Percentiles rank a stretch among this genome's conserved stretches.
These are phyloP conservation scores for Lysandra coridon DNA, from an alignment of 2,888 invertebrate species.

Conservation along the genomic window DNA sequence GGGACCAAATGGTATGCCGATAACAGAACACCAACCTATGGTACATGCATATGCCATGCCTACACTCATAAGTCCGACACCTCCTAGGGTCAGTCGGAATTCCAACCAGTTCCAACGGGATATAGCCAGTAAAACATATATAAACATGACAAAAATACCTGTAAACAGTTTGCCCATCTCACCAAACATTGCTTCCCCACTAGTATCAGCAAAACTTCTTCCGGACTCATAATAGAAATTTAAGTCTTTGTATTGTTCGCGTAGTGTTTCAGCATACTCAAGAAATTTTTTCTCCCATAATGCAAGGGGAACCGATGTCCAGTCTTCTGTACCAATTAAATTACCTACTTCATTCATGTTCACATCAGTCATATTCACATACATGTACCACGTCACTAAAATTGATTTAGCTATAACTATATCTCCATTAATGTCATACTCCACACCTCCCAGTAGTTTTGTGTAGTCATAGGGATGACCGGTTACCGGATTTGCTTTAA, in stretches of 20 bases:
- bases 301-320: slow-evolving; percentile 82
- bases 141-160: slow-evolving; percentile 86
- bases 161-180: slow-evolving; percentile 85
- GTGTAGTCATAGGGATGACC: slow-evolving; percentile 84
- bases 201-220: slow-evolving; percentile 88
- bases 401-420: slow-evolving; percentile 83
- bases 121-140: slow-evolving; percentile 86
- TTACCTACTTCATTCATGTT: slow-evolving; percentile 85
- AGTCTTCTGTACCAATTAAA: slow-evolving; percentile 87
- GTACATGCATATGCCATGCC: slow-evolving; percentile 87
- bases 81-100: slow-evolving; percentile 83
- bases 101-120: slow-evolving; percentile 88
- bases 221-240: slow-evolving; percentile 81
- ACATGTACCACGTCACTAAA: slow-evolving; percentile 82
- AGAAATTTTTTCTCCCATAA: slow-evolving; percentile 83
- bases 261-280: slow-evolving; percentile 61
- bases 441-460: slow-evolving; percentile 82
- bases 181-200: slow-evolving; percentile 84
- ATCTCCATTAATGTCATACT: slow-evolving; percentile 79
- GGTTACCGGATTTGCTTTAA: slow-evolving; percentile 81
- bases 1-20: slow-evolving; percentile 88
- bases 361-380: slow-evolving; percentile 84
- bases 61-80: slow-evolving; percentile 85
- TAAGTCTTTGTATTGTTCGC: slow-evolving; percentile 56
- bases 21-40: slow-evolving; percentile 85